These are phyloP conservation scores for Panagrolaimus sp. DNA, from an alignment of 1,140 invertebrate genomes.

Conservation along the genomic window DNA sequence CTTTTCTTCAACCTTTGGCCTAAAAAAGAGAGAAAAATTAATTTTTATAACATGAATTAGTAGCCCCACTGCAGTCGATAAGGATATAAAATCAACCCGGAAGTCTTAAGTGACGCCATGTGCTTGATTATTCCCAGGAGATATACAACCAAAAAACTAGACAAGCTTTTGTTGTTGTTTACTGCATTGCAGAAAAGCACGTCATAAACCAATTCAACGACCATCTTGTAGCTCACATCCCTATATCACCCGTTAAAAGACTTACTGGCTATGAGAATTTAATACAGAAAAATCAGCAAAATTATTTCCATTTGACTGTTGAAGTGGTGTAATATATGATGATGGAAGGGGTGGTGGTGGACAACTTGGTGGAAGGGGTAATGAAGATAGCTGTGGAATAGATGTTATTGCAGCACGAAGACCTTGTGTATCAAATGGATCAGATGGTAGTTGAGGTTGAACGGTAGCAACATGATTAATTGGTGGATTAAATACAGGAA, in stretches of 20 bases:
- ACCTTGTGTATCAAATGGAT: constrained; percentile 19
- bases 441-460: constrained; percentile 6
- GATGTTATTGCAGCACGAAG: constrained; percentile 17
- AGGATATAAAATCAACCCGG: too few species aligned
- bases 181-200: too few species aligned
- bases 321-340: constrained; percentile 2
- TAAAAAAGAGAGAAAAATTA: too few species aligned
- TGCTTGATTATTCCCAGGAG: too few species aligned
- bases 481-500: constrained; percentile 5
- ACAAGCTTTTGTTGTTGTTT: too few species aligned
- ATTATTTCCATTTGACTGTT: background rate
- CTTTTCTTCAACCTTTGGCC: constrained; percentile 50
- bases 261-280: constrained; percentile 8
- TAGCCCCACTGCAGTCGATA: too few species aligned
- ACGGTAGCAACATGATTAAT: constrained; percentile 1
- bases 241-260: too few species aligned
- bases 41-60: too few species aligned
- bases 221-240: too few species aligned
- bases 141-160: too few species aligned
- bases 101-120: too few species aligned
- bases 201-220: too few species aligned
- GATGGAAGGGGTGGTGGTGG: background rate
- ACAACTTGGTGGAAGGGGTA: constrained; percentile 17
- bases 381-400: constrained; percentile 27
- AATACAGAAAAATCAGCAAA: constrained; percentile 6